These are phyloP conservation scores for Lepidochitona cinerea DNA, from an alignment of 2,888 invertebrate species.

Conservation along the genomic window DNA sequence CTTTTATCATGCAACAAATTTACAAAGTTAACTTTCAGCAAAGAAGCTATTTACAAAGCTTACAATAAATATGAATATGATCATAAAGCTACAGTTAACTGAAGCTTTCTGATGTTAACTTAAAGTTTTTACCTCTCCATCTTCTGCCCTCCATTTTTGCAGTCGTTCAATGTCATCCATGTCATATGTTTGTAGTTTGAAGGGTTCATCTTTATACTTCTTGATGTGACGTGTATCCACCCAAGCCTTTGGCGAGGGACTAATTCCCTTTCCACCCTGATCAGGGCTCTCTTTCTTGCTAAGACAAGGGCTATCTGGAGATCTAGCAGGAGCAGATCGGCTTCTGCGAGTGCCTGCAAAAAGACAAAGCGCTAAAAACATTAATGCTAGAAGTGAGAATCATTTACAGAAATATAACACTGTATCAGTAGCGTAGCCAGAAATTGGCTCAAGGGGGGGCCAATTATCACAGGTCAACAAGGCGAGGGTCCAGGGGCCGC, in stretches of 20 bases:
- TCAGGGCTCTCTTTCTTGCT: constrained; percentile 45
- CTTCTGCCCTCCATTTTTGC: constrained; percentile 72
- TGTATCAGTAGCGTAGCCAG: too few relatives aligned
- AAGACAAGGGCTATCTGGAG: constrained; percentile 49
- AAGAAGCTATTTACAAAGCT: too few relatives aligned
- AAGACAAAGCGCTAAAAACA: neutral
- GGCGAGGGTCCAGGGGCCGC: too few relatives aligned
- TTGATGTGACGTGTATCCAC: constrained; percentile 52
- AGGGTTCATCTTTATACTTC: constrained; percentile 54
- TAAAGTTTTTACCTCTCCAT: constrained; percentile 65
- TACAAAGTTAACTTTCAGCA: too few relatives aligned
- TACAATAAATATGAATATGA: too few relatives aligned
- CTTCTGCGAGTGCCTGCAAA: constrained; percentile 57
- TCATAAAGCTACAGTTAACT: too few relatives aligned
- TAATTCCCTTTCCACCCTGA: constrained; percentile 39
- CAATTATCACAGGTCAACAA: too few relatives aligned
- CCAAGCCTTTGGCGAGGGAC: constrained; percentile 58
- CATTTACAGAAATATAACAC: too few relatives aligned
- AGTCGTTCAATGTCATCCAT: constrained; percentile 74
- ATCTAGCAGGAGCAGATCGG: constrained; percentile 65
- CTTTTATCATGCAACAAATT: too few relatives aligned
- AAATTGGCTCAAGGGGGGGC: too few relatives aligned
- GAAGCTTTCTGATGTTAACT: too few relatives aligned
- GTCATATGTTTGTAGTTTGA: constrained; percentile 71
- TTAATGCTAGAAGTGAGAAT: neutral